Percentiles rank a stretch among this genome's conserved stretches.
Evolutionary conservation across 2,113 vertebrate genomes (phyloP).

Genomic region (Pithys albifrons): DNA sequence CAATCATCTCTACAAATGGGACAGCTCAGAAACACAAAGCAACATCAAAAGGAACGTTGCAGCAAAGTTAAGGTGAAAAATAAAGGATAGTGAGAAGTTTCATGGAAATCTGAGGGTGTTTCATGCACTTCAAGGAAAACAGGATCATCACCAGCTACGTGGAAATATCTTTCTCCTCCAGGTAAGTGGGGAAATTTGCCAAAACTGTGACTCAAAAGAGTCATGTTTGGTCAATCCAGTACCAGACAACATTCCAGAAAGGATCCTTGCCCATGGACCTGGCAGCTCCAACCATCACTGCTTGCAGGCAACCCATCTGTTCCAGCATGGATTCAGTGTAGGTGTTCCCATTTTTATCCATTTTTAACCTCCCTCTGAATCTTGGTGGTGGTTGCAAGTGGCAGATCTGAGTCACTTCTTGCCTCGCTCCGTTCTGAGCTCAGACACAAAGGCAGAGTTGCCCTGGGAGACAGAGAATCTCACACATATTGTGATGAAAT

Average conservation of each 20-base stretch:
- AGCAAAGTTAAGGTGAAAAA: rapidly evolving
- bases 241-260: not conserved
- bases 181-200: not conserved
- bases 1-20: not conserved
- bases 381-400: not conserved
- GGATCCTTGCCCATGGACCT: no score
- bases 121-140: not conserved
- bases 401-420: conserved; percentile 12
- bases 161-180: not conserved
- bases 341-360: not conserved
- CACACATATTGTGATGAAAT: not conserved
- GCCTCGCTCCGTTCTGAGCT: not conserved
- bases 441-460: not conserved
- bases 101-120: not conserved
- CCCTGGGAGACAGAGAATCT: not conserved
- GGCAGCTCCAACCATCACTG: not conserved
- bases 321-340: rapidly evolving
- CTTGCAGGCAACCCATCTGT: not conserved
- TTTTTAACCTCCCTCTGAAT: not conserved
- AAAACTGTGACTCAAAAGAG: rapidly evolving
- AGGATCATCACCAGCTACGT: no score
- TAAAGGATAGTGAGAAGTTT: not conserved
- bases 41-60: not conserved
- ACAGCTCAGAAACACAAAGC: not conserved
- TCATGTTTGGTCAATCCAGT: not conserved